These are phyloP conservation scores for Ormyrus rosae DNA, from an alignment of 2,888 invertebrate species.

Conservation along the genomic window DNA sequence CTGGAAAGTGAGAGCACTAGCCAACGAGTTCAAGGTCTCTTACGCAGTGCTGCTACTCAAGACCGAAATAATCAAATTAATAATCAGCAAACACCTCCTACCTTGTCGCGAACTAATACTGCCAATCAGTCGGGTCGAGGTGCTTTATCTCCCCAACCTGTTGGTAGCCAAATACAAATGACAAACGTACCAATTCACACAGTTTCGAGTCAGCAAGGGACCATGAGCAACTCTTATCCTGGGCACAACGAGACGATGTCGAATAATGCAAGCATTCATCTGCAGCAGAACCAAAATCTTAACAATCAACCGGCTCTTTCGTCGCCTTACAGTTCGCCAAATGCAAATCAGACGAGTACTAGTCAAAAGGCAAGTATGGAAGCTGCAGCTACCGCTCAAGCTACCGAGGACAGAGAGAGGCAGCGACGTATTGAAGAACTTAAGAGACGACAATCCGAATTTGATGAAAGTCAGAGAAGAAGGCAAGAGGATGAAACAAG, in stretches of 20 bases:
- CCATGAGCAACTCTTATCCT: conserved; percentile 60
- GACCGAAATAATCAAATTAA: conserved; percentile 63
- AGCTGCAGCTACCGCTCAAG: conserved; percentile 59
- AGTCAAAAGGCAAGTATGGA: conserved; percentile 61
- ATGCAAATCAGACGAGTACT: conserved; percentile 62
- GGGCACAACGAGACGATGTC: conserved; percentile 61
- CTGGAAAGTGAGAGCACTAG: conserved; percentile 74
- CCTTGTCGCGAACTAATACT: conserved; percentile 63
- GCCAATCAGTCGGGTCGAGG: conserved; percentile 69
- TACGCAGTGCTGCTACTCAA: conserved; percentile 75
- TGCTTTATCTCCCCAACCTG: conserved; percentile 70
- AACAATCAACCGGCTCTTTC: conserved; percentile 61
- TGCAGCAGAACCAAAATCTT: conserved; percentile 61
- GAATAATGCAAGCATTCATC: conserved; percentile 28
- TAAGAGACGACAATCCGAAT: conserved; percentile 77
- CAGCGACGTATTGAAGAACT: conserved; percentile 78
- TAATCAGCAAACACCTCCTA: conserved; percentile 61
- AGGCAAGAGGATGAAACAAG: conserved; percentile 75
- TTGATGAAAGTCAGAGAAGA: conserved; percentile 78
- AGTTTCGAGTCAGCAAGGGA: conserved; percentile 66
- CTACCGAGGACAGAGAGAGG: conserved; percentile 75
- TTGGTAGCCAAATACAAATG: conserved; percentile 71
- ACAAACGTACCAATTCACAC: conserved; percentile 71
- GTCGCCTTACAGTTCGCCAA: conserved; percentile 63
- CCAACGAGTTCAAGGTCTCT: conserved; percentile 77